phyloP scores from a whole-genome alignment of 2,113 vertebrate genomes.

The Laterallus jamaicensis region DNA sequence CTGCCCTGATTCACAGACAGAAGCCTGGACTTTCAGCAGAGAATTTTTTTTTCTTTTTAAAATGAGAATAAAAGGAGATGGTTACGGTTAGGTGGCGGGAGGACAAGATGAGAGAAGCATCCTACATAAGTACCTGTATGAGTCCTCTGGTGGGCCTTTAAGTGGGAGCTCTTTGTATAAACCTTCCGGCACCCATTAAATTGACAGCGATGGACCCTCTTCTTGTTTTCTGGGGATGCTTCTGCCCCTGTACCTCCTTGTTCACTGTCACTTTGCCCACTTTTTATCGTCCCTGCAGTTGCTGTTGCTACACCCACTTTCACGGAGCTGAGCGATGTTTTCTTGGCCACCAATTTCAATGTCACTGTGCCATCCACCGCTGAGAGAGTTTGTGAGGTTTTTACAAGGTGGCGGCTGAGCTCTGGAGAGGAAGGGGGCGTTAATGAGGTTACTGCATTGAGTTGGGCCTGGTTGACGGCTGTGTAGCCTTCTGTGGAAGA shows the following conservation, averaged over 20 bases:
- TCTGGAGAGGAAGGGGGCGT: constrained; percentile 97
- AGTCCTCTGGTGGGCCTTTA: constrained; percentile 99
- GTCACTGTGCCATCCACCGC: constrained; percentile 91
- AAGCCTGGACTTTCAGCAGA: neutral
- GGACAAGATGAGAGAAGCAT: constrained; percentile 50
- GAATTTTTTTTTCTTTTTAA: neutral
- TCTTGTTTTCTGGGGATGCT: constrained; percentile 93
- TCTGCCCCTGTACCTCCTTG: constrained; percentile 78
- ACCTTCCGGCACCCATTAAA: constrained; percentile 99
- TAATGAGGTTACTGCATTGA: constrained; percentile 96
- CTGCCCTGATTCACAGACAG: neutral
- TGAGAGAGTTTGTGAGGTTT: constrained; percentile 89
- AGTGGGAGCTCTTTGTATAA: constrained; percentile 99
- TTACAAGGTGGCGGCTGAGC: constrained; percentile 93
- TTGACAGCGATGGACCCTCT: constrained; percentile 97
- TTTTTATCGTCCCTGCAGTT: constrained; percentile 75
- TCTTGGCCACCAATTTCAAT: constrained; percentile 93
- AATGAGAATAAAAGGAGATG: constrained; percentile 32
- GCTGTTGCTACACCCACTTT: constrained; percentile 84
- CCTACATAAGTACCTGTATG: constrained; percentile 90
- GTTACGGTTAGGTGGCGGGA: neutral
- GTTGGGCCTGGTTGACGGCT: constrained; percentile 91
- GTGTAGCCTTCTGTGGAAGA: constrained; percentile 79
- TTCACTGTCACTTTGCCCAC: constrained; percentile 85
- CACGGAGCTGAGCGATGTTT: constrained; percentile 87